A percentile compares a stretch with the other conserved stretches of the same genome.
phyloP scores from a whole-genome alignment of 2,113 vertebrate species.

The Cyanistes caeruleus region DNA sequence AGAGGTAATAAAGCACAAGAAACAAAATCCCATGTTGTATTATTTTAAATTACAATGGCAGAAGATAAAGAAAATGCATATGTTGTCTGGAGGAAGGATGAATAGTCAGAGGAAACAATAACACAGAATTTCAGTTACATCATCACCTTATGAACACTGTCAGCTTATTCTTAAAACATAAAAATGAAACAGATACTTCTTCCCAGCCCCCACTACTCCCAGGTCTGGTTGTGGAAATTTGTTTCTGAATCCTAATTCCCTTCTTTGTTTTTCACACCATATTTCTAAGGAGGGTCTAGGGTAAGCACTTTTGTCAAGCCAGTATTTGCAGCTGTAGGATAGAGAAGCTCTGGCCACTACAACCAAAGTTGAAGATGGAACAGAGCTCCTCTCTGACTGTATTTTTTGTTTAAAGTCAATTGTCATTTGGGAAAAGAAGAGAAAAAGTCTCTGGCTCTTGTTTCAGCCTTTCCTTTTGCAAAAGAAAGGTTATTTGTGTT shows the following conservation, averaged over 20 bases:
- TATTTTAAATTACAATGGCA: neutral
- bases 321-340: fast-evolving
- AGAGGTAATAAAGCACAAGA: neutral
- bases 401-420: neutral
- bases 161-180: neutral
- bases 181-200: neutral
- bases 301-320: neutral
- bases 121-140: neutral
- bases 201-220: neutral
- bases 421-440: neutral
- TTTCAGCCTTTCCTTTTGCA: neutral
- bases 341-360: neutral
- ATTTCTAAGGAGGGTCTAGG: neutral
- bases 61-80: neutral
- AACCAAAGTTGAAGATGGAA: fast-evolving
- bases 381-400: neutral
- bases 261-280: neutral
- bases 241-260: neutral
- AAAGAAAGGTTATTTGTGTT: neutral
- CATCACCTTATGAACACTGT: neutral
- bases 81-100: neutral
- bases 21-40: neutral
- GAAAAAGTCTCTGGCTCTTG: neutral
- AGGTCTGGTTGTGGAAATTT: neutral
- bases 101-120: neutral